These are phyloP conservation scores for Sphenodon punctatus DNA, from an alignment of 2,797 vertebrate genomes.

Conservation along the genomic window DNA sequence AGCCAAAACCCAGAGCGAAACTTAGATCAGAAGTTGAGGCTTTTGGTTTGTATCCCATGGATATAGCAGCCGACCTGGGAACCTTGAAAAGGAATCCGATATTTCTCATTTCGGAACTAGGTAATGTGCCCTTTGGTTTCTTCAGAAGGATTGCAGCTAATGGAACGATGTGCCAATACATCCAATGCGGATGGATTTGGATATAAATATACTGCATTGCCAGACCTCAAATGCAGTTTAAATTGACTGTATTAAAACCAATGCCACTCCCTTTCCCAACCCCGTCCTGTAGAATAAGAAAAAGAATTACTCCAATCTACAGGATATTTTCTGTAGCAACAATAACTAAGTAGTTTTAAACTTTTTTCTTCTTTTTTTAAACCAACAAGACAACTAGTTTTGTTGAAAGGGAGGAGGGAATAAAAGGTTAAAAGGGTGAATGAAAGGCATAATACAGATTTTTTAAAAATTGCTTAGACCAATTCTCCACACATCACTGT, in stretches of 20 bases:
- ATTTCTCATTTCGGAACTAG: conserved; percentile 13
- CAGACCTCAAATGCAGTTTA: neutral
- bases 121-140: conserved; percentile 28
- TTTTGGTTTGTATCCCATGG: conserved; percentile 19
- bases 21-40: neutral
- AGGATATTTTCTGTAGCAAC: conserved; percentile 28
- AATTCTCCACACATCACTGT: conserved; percentile 54
- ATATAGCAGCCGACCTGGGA: neutral
- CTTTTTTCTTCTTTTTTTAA: neutral
- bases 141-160: conserved; percentile 11
- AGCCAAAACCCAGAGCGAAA: conserved; percentile 32
- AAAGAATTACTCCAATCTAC: conserved; percentile 16
- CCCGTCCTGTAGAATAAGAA: neutral
- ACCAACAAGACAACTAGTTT: conserved; percentile 54
- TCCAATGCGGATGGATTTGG: neutral
- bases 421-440: conserved; percentile 40
- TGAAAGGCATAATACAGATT: conserved; percentile 32
- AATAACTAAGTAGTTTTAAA: conserved; percentile 37
- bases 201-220: neutral
- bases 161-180: neutral
- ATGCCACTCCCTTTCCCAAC: neutral
- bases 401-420: conserved; percentile 43
- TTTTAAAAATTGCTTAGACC: conserved; percentile 40
- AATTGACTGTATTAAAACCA: neutral
- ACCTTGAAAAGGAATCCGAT: neutral